These are phyloP conservation scores for Arge pagana DNA, from an alignment of 2,888 invertebrate genomes.

Conservation along the genomic window DNA sequence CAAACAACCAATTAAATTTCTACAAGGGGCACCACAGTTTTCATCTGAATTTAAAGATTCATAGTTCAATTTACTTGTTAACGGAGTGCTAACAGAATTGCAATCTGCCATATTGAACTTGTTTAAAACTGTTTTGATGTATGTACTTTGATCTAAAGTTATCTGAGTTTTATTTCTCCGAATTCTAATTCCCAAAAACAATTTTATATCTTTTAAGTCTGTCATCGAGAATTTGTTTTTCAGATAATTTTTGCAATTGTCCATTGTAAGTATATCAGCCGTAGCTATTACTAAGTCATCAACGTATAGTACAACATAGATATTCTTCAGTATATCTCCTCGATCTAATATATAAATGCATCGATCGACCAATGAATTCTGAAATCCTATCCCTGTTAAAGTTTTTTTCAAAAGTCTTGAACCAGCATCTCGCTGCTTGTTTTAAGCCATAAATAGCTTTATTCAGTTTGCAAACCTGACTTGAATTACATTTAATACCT, in stretches of 20 bases:
- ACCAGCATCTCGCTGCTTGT: conserved; percentile 25
- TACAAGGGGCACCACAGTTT: conserved; percentile 34
- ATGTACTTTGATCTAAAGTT: conserved; percentile 27
- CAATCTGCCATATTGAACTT: conserved; percentile 37
- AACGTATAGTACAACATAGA: conserved; percentile 25
- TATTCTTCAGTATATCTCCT: conserved; percentile 24
- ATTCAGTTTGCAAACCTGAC: conserved; percentile 28
- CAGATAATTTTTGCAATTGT: conserved; percentile 32
- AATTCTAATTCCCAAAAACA: conserved; percentile 32
- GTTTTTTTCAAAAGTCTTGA: conserved; percentile 14
- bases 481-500: conserved; percentile 9
- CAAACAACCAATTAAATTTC: conserved; percentile 33
- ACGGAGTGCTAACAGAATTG: conserved; percentile 33
- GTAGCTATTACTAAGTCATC: conserved; percentile 20
- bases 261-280: conserved; percentile 21
- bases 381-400: conserved; percentile 23
- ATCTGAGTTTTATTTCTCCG: conserved; percentile 24
- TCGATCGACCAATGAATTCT: conserved; percentile 26
- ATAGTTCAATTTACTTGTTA: conserved; percentile 36
- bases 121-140: conserved; percentile 33
- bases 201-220: conserved; percentile 33
- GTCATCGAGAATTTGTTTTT: conserved; percentile 32
- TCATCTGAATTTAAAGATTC: conserved; percentile 35
- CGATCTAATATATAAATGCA: conserved; percentile 26
- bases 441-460: conserved; percentile 26